Base-by-base conservation (phyloP, 2,888 invertebrate genomes). In the Coleophora flavipennella region DNA sequence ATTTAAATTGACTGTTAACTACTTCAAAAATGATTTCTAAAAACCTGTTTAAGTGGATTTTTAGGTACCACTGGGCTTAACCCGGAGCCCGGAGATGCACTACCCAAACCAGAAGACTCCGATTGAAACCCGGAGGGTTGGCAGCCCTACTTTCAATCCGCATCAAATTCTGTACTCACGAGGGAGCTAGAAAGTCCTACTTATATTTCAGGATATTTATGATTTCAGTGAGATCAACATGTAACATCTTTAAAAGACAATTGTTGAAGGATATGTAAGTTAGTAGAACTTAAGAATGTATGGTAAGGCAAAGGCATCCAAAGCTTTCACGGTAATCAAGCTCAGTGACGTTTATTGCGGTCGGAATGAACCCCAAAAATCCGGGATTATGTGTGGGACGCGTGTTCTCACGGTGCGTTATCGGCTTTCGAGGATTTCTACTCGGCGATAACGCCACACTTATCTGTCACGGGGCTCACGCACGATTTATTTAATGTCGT, bases 391-490 rank as follows among this genome's bases (percentile, higher is more conserved):
- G 57, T 67, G 46, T 49, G 49, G 54, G 56, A 62, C 53, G 59
- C 57, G 55, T 63, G 66, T 73, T 74, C 72, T 70, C 74, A 71
- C 71, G 69, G 51, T 55, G 53, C 56, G 62, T 78, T 80, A 79
- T 81, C 79, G 58, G 53, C 46, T 58, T 59, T 52, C 51, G 53
- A 57, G 62, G 70, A 65, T 68, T 70, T 70, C 55, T 53, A 49
- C 42, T 54, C 49, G 60, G 66, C 62, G 75, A 81, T 78, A 80
- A 79, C 72, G 67, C 64, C 56, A 50, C 53, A 59, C 67, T 72
- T 78, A 79, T 78, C 76, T 75, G 64, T 70, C 65, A 49, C 38
- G 49, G 46, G 44, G 50, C 55, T 46, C 48, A 49, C 50, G 46
- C 43, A 44, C 60, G 58, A 68, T 68, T 71, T 69, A 65, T 61